Conservation (phyloP, 2,797 vertebrate genomes). For the Spatula versicolor region DNA sequence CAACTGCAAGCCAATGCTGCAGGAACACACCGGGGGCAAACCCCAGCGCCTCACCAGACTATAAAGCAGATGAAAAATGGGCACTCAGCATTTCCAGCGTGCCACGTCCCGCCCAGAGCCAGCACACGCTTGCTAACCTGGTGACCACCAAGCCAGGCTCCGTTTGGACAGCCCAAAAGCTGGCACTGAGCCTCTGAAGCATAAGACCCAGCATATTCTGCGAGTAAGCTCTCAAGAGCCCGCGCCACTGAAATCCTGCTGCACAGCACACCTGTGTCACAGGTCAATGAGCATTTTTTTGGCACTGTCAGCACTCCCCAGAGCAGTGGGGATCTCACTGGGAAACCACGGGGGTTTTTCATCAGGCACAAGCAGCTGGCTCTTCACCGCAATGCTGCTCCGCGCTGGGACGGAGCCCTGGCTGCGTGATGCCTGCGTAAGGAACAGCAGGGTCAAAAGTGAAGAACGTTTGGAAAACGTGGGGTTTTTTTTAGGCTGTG, state of each 20-base stretch:
- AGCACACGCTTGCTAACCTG: background rate
- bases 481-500: conserved; percentile 5
- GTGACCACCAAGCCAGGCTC: background rate
- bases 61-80: background rate
- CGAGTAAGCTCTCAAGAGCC: background rate
- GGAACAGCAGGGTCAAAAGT: conserved; percentile 17
- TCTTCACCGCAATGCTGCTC: background rate
- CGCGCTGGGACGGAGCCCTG: background rate
- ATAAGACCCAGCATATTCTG: background rate
- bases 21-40: background rate
- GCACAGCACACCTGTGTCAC: background rate
- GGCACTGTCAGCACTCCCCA: background rate
- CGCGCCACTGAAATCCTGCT: background rate
- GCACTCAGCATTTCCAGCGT: background rate
- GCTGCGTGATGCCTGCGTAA: conserved; percentile 17
- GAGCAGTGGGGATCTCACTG: background rate
- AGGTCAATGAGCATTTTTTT: background rate
- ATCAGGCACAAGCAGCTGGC: background rate
- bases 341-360: background rate
- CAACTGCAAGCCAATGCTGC: background rate
- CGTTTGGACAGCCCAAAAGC: background rate
- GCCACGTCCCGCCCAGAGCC: background rate
- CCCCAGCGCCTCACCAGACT: background rate
- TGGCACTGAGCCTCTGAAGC: background rate
- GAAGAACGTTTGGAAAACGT: background rate